These are phyloP conservation scores for Lepus timidus DNA, from an alignment of 2,113 vertebrate genomes.

Conservation along the genomic window DNA sequence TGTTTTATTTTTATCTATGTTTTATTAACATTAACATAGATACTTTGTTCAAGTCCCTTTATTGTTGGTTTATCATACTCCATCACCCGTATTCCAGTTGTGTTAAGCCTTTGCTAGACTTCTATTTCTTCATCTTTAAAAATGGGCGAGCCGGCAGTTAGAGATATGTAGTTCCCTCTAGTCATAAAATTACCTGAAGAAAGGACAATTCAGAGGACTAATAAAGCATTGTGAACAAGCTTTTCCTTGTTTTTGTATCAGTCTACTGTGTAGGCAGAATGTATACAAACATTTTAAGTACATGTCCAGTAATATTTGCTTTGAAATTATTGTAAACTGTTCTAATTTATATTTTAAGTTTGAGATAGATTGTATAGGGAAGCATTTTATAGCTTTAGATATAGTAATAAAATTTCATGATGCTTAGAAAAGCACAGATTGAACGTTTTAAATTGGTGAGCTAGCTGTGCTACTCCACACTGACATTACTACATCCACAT, in stretches of 20 bases:
- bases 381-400: neutral
- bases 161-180: neutral
- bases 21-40: neutral
- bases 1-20: neutral
- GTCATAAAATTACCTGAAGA: neutral
- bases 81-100: neutral
- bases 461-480: neutral
- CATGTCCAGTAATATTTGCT: neutral
- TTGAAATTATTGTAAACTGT: slow-evolving; percentile 15
- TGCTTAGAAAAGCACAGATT: neutral
- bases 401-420: neutral
- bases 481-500: neutral
- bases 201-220: neutral
- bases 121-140: slow-evolving; percentile 17
- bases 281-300: slow-evolving; percentile 20
- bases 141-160: neutral
- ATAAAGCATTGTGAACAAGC: neutral
- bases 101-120: slow-evolving; percentile 9
- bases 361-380: slow-evolving; percentile 11
- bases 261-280: neutral
- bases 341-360: slow-evolving; percentile 53
- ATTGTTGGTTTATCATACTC: neutral
- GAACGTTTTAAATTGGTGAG: neutral
- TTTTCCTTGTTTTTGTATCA: slow-evolving; percentile 28
- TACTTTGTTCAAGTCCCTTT: neutral